Evolutionary conservation across 2,113 vertebrate genomes (phyloP), one percentile per base, ranked within the genome.

Genomic region (Epinephelus cyanopodus): DNA sequence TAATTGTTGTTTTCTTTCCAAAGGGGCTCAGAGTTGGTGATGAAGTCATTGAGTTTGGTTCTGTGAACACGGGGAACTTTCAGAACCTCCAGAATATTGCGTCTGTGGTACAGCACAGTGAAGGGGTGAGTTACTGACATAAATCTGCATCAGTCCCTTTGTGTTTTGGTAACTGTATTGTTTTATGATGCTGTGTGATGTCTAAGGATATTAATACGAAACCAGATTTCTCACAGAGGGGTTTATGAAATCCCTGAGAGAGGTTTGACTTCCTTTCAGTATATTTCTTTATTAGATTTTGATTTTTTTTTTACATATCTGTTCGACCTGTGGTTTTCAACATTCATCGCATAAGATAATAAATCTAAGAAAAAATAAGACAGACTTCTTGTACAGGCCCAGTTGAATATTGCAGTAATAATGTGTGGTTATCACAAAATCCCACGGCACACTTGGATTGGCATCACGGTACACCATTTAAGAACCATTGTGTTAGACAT

Each of bases 91-190:
- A 98, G 77, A 98, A 99, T 61, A 96, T 99, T 0, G 95, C 96
- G 63, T 95, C 88, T 0, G 97, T 99, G 79, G 97, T 99, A 11
- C 97, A 99, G 89, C 98, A 98, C 82, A 99, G 98, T 0, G 97
- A 99, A 91, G 97, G 96, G 95, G 98, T 99, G 87, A 77, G 97
- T 94, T 73, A 45, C 8, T 58, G 11, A 72, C 9, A 14, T 21
- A n/a, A 72, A 15, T 50, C 18, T 58, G 37, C 2, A 50, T 42
- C 65, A 25, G 6, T 1, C 23, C 33, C 19, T 33, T 39, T 62
- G 7, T 79, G 3, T 12, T 47, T 1, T 70, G 14, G 2, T 21
- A 48, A 58, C 18, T 27, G 12, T 33, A 33, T 33, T 68, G 2
- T 42, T 37, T 52, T 61, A 6, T 37, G 8, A 25, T 56, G 12